These are phyloP conservation scores for Phacellophora camtschatica DNA, from an alignment of 30 jellyfish, hydroid and myxozoan species.

Conservation along the genomic window DNA sequence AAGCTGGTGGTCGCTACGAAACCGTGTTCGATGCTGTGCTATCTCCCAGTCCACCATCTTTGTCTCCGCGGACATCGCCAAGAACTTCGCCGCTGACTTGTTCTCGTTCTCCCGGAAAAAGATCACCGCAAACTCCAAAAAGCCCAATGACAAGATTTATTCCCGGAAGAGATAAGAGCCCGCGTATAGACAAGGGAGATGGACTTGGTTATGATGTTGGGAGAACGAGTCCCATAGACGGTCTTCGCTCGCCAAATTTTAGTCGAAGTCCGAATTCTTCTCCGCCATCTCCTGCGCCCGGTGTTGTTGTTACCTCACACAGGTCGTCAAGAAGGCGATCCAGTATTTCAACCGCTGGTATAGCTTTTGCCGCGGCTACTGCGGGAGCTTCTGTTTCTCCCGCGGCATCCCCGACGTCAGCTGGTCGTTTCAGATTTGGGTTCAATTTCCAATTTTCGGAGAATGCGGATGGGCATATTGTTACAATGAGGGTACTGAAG, in stretches of 20 bases:
- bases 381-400: slow-evolving; percentile 87
- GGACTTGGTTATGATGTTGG: slow-evolving; percentile 36
- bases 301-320: slow-evolving; percentile 78
- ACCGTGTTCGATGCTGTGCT: slow-evolving; percentile 69
- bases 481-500: slow-evolving; percentile 78
- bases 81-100: slow-evolving; percentile 60
- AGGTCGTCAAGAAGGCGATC: slow-evolving; percentile 74
- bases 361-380: slow-evolving; percentile 93
- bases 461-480: slow-evolving; percentile 72
- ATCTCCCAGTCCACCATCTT: slow-evolving; percentile 63
- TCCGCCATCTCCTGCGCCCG: slow-evolving; percentile 87
- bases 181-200: background rate
- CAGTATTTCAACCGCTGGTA: slow-evolving; percentile 74
- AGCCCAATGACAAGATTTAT: slow-evolving; percentile 52
- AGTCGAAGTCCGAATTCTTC: slow-evolving; percentile 66
- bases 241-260: slow-evolving; percentile 50
- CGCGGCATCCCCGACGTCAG: slow-evolving; percentile 86
- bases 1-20: slow-evolving; percentile 67
- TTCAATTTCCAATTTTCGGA: slow-evolving; percentile 72
- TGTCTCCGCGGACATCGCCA: slow-evolving; percentile 47
- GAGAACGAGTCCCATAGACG: slow-evolving; percentile 64
- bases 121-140: slow-evolving; percentile 61
- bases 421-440: slow-evolving; percentile 59
- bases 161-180: slow-evolving; percentile 10
- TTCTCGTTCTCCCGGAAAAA: slow-evolving; percentile 46